Conservation (phyloP, 2,113 vertebrate species). For the Syrmaticus mikado region DNA sequence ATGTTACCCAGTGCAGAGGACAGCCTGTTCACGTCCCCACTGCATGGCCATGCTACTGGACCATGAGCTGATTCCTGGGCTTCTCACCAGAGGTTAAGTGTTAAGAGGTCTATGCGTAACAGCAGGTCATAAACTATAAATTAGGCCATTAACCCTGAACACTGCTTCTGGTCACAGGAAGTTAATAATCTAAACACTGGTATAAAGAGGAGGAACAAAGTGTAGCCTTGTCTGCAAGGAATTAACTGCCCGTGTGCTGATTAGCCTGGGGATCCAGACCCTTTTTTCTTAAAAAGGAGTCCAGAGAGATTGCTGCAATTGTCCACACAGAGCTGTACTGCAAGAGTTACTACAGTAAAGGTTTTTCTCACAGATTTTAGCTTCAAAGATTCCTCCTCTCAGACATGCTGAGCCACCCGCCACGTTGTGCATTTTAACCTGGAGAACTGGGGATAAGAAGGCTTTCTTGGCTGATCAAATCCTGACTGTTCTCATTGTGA, state of each 20-base stretch:
- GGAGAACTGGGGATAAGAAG: neutral
- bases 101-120: neutral
- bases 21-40: neutral
- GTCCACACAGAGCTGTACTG: neutral
- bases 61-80: neutral
- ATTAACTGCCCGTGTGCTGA: accelerated
- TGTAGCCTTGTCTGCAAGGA: neutral
- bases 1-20: neutral
- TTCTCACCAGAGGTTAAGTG: neutral
- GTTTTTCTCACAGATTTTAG: neutral
- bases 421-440: neutral
- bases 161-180: neutral
- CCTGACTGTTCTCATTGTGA: neutral
- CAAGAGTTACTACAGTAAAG: neutral
- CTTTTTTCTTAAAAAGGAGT: neutral
- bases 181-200: neutral
- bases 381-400: neutral
- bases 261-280: neutral
- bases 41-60: neutral
- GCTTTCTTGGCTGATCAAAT: neutral
- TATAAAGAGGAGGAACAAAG: neutral
- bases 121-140: neutral
- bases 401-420: neutral
- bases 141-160: neutral
- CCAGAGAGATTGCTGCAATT: neutral